These are phyloP conservation scores for Eupithecia tripunctaria DNA, from an alignment of 2,888 invertebrate genomes.

Conservation along the genomic window DNA sequence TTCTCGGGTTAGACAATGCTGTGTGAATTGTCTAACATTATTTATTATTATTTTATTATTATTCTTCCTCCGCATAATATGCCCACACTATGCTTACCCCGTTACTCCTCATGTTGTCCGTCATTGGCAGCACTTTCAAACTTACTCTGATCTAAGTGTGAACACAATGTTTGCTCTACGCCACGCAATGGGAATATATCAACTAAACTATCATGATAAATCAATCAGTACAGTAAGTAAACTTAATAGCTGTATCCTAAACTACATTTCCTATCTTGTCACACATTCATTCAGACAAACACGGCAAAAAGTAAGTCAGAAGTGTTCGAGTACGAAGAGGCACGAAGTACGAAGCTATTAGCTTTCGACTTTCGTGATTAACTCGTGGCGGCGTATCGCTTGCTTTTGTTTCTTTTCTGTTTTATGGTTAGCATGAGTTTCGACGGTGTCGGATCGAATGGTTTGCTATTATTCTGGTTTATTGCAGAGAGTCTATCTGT, in stretches of 20 bases:
- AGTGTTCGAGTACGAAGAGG: conserved; percentile 54
- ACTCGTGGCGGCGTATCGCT: conserved; percentile 59
- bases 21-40: too few relatives aligned
- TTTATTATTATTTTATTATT: too few relatives aligned
- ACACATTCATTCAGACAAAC: conserved; percentile 52
- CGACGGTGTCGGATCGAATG: background rate
- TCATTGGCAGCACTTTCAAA: too few relatives aligned
- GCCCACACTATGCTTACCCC: too few relatives aligned
- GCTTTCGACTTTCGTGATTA: conserved; percentile 70
- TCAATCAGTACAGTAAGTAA: too few relatives aligned
- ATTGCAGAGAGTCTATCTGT: background rate
- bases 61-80: too few relatives aligned
- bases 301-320: conserved; percentile 58
- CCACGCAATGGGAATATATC: too few relatives aligned
- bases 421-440: conserved; percentile 29
- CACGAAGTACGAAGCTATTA: conserved; percentile 54
- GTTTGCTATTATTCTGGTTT: background rate
- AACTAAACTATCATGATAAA: too few relatives aligned
- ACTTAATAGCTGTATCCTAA: background rate
- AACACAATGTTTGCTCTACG: too few relatives aligned
- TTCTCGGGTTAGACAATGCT: too few relatives aligned
- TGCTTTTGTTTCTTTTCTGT: conserved; percentile 50
- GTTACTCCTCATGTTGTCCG: too few relatives aligned
- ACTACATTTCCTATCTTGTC: conserved; percentile 30
- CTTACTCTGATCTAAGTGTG: too few relatives aligned